These are phyloP conservation scores for Bubalus kerabau DNA, from an alignment of 2,113 vertebrate species.

Conservation along the genomic window DNA sequence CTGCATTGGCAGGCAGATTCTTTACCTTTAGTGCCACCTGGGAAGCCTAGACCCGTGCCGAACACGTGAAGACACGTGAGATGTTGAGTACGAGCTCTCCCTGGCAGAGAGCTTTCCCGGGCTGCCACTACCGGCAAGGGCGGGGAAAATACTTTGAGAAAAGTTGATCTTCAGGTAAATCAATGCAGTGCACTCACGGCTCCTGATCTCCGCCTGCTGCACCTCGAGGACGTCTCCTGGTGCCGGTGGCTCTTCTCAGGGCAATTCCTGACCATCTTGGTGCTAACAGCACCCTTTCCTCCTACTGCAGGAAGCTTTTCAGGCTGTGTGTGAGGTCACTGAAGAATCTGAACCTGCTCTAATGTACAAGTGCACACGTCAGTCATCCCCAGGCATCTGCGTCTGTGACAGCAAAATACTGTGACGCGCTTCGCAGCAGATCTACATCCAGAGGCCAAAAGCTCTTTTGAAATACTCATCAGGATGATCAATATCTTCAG, in stretches of 20 bases:
- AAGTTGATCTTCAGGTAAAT: background rate
- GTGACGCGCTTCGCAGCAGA: fast-evolving
- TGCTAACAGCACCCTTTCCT: background rate
- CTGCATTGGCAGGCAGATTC: background rate
- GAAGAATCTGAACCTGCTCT: background rate
- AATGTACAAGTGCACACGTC: background rate
- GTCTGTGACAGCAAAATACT: background rate
- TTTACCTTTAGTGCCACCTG: background rate
- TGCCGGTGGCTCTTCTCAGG: fast-evolving
- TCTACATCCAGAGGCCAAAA: background rate
- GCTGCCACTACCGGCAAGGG: fast-evolving
- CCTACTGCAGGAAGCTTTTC: background rate
- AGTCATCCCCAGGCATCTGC: background rate
- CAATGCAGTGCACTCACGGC: background rate
- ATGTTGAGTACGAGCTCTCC: background rate
- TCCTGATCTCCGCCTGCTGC: fast-evolving
- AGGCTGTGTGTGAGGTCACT: background rate
- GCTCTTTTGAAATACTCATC: background rate
- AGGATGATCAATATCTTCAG: background rate
- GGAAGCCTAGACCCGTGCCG: background rate
- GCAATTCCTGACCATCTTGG: no score
- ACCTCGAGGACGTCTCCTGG: background rate
- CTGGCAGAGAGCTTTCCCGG: background rate
- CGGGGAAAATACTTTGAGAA: background rate
- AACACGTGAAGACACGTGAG: background rate